These are phyloP conservation scores for Micropterix aruncella DNA, from an alignment of 2,888 invertebrate genomes.

Conservation along the genomic window DNA sequence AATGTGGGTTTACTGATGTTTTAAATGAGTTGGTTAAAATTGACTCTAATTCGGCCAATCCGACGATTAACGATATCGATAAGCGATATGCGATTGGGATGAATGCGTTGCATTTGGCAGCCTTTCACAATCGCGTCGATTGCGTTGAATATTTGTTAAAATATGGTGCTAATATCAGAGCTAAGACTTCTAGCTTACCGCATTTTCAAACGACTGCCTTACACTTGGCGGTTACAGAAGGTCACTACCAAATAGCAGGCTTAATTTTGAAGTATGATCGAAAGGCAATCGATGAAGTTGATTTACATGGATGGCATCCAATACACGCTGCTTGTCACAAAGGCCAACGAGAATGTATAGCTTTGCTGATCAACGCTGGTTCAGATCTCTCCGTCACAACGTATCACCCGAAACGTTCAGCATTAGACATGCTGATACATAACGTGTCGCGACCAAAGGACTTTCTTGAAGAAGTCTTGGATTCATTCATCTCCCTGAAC, in stretches of 20 bases:
- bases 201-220: slow-evolving; percentile 30
- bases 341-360: slow-evolving; percentile 43
- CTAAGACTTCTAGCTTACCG: slow-evolving; percentile 27
- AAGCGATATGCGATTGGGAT: slow-evolving; percentile 28
- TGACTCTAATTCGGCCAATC: slow-evolving; percentile 23
- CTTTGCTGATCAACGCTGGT: slow-evolving; percentile 26
- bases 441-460: slow-evolving; percentile 37
- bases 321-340: slow-evolving; percentile 36
- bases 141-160: slow-evolving; percentile 30
- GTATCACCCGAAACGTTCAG: slow-evolving; percentile 26
- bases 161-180: slow-evolving; percentile 28
- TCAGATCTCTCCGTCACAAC: slow-evolving; percentile 30
- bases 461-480: slow-evolving; percentile 36
- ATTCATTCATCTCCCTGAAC: slow-evolving; percentile 34
- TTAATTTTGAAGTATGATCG: slow-evolving; percentile 25
- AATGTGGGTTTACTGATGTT: slow-evolving; percentile 36
- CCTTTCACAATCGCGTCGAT: slow-evolving; percentile 30
- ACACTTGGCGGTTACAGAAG: slow-evolving; percentile 31
- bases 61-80: slow-evolving; percentile 23
- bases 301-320: slow-evolving; percentile 25
- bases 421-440: slow-evolving; percentile 36
- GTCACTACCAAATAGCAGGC: slow-evolving; percentile 24
- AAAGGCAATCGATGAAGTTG: slow-evolving; percentile 29
- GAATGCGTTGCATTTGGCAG: slow-evolving; percentile 40
- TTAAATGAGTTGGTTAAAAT: slow-evolving; percentile 34